Conservation (phyloP, 2,113 vertebrate species). For the Piliocolobus tephrosceles region DNA sequence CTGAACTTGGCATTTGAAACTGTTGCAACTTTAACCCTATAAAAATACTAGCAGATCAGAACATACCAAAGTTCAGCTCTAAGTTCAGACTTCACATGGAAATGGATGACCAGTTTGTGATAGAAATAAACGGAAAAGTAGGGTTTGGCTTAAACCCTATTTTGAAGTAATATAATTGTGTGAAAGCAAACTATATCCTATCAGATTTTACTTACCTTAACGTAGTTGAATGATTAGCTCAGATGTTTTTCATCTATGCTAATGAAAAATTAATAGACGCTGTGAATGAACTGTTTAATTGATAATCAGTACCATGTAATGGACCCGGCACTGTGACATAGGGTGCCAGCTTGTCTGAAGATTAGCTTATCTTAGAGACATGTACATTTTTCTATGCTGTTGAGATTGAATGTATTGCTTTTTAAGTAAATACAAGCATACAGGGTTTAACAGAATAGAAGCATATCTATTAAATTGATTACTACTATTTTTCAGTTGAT, state of each 20-base stretch:
- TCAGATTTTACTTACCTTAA: background rate
- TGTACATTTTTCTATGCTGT: background rate
- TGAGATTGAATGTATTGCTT: background rate
- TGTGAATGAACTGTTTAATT: background rate
- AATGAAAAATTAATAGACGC: background rate
- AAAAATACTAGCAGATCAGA: background rate
- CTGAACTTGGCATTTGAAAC: background rate
- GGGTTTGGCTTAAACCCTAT: background rate
- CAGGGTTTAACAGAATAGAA: background rate
- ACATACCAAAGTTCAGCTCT: background rate
- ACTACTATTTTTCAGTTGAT: background rate
- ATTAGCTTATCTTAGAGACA: background rate
- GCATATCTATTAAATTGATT: background rate
- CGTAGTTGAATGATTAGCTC: background rate
- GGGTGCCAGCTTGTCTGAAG: background rate
- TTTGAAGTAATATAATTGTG: background rate
- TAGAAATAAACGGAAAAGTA: background rate
- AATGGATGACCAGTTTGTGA: background rate
- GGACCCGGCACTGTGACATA: fast-evolving
- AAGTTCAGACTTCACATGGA: background rate
- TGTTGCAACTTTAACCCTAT: background rate
- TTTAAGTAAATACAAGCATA: background rate
- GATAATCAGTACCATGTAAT: background rate
- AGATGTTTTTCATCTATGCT: background rate
- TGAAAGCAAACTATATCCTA: background rate